These are phyloP conservation scores for Arothron firmamentum DNA, from an alignment of 2,113 vertebrate species.

Conservation along the genomic window DNA sequence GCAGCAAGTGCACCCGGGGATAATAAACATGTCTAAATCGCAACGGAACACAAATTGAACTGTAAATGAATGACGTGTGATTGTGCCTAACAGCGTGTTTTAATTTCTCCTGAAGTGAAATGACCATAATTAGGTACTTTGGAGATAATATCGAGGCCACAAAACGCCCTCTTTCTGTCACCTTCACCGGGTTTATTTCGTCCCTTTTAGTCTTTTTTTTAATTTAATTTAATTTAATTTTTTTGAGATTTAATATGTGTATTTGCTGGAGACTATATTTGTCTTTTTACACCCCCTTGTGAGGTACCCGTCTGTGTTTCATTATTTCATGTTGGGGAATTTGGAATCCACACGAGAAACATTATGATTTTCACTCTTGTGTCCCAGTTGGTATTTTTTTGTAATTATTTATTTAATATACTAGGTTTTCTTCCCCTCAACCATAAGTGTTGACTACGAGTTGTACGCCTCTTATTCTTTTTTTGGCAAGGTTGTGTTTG, in stretches of 20 bases:
- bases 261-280: neutral
- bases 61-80: neutral
- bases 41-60: neutral
- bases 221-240: too few species aligned
- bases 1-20: slow-evolving; percentile 57
- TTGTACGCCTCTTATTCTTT: slow-evolving; percentile 6
- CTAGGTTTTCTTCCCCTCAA: neutral
- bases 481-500: slow-evolving; percentile 29
- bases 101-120: neutral
- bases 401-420: neutral
- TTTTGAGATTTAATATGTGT: neutral
- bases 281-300: neutral
- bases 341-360: too few species aligned
- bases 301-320: neutral
- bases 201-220: slow-evolving; percentile 15
- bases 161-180: slow-evolving; percentile 39
- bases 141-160: slow-evolving; percentile 38
- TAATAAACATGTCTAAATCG: neutral
- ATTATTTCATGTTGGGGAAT: too few species aligned
- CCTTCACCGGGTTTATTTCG: slow-evolving; percentile 45
- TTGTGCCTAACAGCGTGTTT: fast-evolving
- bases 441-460: neutral
- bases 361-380: too few species aligned
- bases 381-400: too few species aligned
- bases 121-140: slow-evolving; percentile 1